These are phyloP conservation scores for Pseudomyrmex gracilis DNA, from an alignment of 1,140 invertebrate genomes.

Conservation along the genomic window DNA sequence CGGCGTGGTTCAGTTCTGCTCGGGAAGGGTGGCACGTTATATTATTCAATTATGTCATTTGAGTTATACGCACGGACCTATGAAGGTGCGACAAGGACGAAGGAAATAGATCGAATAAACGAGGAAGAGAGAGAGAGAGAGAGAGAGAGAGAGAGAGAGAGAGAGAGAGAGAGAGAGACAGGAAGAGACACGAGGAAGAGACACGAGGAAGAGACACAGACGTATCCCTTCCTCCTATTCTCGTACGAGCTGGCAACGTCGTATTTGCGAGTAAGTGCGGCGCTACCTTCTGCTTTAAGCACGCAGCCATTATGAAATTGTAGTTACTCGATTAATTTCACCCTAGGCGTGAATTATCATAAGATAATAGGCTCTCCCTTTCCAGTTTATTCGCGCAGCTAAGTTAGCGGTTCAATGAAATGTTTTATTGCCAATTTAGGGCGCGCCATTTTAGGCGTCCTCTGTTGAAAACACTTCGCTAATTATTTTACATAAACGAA, in stretches of 20 bases:
- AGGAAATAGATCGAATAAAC: conserved; percentile 48
- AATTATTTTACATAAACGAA: conserved; percentile 55
- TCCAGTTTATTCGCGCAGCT: conserved; percentile 39
- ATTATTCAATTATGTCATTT: conserved; percentile 86
- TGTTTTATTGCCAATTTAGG: conserved; percentile 69
- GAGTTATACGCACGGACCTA: conserved; percentile 80
- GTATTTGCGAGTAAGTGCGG: conserved; percentile 32
- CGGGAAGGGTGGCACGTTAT: conserved; percentile 82
- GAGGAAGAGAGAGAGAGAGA: conserved; percentile 41
- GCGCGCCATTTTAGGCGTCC: conserved; percentile 30
- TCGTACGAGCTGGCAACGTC: conserved; percentile 53
- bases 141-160: too few species aligned
- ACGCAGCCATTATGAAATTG: conserved; percentile 83
- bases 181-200: conserved; percentile 45
- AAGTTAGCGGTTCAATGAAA: conserved; percentile 64
- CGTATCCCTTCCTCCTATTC: conserved; percentile 45
- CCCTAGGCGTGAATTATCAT: conserved; percentile 81
- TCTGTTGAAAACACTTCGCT: conserved; percentile 62
- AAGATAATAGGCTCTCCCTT: conserved; percentile 75
- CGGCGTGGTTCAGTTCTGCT: conserved; percentile 71
- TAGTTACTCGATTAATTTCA: conserved; percentile 84
- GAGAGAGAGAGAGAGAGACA: conserved; percentile 27
- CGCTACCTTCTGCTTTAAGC: conserved; percentile 47
- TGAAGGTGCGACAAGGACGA: conserved; percentile 69
- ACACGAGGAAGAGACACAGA: conserved; percentile 58